Evolutionary conservation across 1,140 invertebrate genomes (phyloP).

Genomic region (Acromyrmex echinatior): DNA sequence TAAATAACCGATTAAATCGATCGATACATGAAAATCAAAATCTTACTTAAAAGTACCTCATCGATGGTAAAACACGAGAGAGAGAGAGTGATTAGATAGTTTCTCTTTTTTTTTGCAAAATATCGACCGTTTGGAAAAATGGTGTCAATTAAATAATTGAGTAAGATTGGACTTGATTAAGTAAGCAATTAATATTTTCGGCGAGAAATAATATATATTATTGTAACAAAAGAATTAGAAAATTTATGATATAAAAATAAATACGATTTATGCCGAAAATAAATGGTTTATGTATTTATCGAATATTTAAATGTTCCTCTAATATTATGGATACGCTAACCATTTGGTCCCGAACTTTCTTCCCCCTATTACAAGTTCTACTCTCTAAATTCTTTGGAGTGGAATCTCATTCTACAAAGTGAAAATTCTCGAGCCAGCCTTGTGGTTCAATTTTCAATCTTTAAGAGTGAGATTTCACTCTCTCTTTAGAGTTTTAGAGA

Average conservation of each 20-base stretch:
- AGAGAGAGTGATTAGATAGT: too few relatives aligned
- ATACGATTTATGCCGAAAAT: not conserved
- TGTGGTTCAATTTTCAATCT: too few relatives aligned
- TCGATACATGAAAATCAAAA: not conserved
- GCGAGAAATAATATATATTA: not conserved
- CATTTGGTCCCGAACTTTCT: not conserved
- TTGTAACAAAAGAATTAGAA: slow-evolving; percentile 24
- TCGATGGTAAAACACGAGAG: not conserved
- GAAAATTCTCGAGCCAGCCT: too few relatives aligned
- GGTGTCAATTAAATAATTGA: slow-evolving; percentile 39
- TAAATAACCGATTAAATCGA: not conserved
- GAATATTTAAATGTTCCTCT: not conserved
- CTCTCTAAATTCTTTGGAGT: not conserved
- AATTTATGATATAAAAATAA: slow-evolving; percentile 3
- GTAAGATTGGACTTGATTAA: not conserved
- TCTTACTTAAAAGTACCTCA: slow-evolving; percentile 1
- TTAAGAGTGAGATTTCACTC: too few relatives aligned
- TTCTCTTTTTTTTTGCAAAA: not conserved
- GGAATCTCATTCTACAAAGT: too few relatives aligned
- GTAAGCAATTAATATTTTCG: slow-evolving; percentile 6
- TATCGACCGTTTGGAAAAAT: not conserved
- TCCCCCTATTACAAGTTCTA: not conserved
- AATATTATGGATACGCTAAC: not conserved
- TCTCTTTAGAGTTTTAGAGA: too few relatives aligned
- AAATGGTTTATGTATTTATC: slow-evolving; percentile 18